Conservation (phyloP, 2,113 vertebrate species). For the Choloepus hoffmanni region DNA sequence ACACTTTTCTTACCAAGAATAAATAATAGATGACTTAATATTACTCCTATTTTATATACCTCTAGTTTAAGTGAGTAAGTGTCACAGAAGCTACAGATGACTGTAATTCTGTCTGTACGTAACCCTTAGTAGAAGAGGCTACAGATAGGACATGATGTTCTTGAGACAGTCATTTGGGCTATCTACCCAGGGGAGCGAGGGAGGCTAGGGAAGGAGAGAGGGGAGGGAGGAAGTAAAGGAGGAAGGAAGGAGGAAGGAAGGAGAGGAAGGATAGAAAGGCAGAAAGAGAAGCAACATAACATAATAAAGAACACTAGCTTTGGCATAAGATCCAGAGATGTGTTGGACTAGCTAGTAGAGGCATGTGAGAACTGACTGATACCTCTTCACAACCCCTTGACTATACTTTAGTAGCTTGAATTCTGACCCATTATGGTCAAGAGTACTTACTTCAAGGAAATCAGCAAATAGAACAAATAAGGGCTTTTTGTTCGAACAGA, state of each 20-base stretch:
- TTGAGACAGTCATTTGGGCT: background rate
- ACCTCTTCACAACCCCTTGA: background rate
- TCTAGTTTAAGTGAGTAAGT: background rate
- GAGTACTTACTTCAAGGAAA: background rate
- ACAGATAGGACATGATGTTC: background rate
- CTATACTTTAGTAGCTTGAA: background rate
- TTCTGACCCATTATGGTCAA: background rate
- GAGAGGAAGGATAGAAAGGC: fast-evolving
- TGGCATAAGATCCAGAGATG: background rate
- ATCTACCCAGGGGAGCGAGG: fast-evolving
- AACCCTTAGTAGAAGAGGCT: background rate
- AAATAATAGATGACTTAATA: background rate
- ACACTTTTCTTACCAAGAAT: slow-evolving; percentile 26
- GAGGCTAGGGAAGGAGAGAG: background rate
- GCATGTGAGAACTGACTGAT: background rate
- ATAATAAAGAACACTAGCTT: background rate
- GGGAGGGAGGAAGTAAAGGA: too few species aligned
- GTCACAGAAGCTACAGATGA: background rate
- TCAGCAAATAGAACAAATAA: background rate
- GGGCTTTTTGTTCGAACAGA: slow-evolving; percentile 14
- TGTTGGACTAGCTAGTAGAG: background rate
- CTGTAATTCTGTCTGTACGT: background rate
- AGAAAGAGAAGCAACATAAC: background rate
- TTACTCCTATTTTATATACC: background rate
- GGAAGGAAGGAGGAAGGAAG: background rate